Conservation (phyloP, 2,113 vertebrate genomes). For the Callipepla squamata region DNA sequence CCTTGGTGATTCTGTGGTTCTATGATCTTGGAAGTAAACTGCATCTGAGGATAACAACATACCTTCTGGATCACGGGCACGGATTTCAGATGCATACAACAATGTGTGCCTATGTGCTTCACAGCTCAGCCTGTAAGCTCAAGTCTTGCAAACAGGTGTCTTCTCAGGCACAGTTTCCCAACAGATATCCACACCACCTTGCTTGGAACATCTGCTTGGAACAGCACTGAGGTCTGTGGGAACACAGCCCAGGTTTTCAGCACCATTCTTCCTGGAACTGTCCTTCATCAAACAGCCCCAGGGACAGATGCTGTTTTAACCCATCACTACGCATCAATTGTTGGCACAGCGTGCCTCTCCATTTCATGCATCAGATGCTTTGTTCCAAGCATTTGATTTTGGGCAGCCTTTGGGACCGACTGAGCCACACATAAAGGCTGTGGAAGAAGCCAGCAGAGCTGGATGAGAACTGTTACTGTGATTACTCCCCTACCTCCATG, state of each 20-base stretch:
- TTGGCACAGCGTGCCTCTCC: fast-evolving
- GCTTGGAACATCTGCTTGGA: background rate
- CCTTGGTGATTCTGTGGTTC: too few relatives aligned
- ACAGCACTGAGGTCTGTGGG: background rate
- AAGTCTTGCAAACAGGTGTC: background rate
- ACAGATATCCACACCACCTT: fast-evolving
- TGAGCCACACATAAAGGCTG: fast-evolving
- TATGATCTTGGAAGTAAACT: background rate
- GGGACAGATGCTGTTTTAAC: background rate
- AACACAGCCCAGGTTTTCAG: background rate
- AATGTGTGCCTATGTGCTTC: background rate
- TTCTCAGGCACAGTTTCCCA: fast-evolving
- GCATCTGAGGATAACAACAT: background rate
- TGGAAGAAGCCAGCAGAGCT: background rate
- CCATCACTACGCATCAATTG: fast-evolving
- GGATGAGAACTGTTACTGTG: background rate
- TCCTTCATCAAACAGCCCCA: background rate
- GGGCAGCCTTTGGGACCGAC: background rate
- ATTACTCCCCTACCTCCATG: fast-evolving
- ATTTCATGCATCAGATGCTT: fast-evolving
- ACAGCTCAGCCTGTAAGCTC: background rate
- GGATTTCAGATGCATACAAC: background rate
- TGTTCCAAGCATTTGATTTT: background rate
- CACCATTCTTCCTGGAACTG: background rate
- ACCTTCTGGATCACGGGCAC: background rate